These are phyloP conservation scores for Chlamydotis undulata DNA, from an alignment of 2,113 vertebrate species.

Conservation along the genomic window DNA sequence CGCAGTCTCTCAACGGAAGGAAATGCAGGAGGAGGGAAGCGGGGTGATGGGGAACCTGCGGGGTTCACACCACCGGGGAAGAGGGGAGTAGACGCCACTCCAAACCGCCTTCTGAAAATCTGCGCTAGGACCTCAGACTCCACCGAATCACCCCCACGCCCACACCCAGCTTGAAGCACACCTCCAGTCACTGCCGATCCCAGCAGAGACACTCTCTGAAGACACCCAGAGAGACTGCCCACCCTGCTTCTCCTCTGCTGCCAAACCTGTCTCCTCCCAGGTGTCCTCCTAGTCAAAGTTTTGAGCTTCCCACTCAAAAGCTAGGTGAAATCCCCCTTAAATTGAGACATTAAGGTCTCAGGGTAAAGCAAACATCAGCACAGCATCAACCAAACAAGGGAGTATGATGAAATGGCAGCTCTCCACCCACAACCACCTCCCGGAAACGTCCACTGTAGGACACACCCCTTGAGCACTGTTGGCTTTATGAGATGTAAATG, in stretches of 20 bases:
- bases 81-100: fast-evolving
- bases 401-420: fast-evolving
- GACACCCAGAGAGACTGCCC: neutral
- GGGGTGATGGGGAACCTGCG: fast-evolving
- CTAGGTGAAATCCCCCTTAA: neutral
- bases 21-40: neutral
- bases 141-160: fast-evolving
- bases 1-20: neutral
- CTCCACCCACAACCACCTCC: neutral
- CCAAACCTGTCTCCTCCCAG: neutral
- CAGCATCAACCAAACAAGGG: neutral
- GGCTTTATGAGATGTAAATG: neutral
- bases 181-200: no score
- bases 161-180: fast-evolving
- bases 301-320: neutral
- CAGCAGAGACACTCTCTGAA: neutral
- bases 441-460: fast-evolving
- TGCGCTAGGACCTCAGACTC: fast-evolving
- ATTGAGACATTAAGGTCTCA: fast-evolving
- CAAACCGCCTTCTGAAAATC: neutral
- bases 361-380: neutral
- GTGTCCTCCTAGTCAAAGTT: neutral
- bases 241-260: neutral
- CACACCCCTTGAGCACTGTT: fast-evolving
- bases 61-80: fast-evolving